Conservation (phyloP, 2,797 vertebrate species). For the Cryptoprocta ferox region DNA sequence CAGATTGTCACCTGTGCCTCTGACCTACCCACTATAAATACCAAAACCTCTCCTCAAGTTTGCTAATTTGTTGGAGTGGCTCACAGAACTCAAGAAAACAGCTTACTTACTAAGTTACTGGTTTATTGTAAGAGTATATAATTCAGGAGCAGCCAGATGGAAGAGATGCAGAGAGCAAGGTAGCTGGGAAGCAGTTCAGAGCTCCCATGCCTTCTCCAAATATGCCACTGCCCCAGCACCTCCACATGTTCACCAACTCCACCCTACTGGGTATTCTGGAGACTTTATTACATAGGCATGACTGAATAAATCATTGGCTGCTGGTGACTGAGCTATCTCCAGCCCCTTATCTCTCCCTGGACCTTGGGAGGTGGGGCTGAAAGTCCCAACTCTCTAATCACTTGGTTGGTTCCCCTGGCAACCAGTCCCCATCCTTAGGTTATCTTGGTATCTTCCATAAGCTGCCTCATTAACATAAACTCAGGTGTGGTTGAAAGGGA, state of each 20-base stretch:
- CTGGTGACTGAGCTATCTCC: neutral
- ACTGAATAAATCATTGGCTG: neutral
- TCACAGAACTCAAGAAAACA: neutral
- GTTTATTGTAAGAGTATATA: neutral
- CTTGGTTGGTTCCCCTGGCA: neutral
- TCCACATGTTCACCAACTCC: neutral
- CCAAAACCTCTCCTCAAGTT: neutral
- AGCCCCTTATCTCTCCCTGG: neutral
- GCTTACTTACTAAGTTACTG: neutral
- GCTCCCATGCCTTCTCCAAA: neutral
- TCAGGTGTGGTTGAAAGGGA: neutral
- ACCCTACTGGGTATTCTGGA: neutral
- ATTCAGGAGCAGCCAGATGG: neutral
- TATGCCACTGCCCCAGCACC: neutral
- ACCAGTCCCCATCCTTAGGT: neutral
- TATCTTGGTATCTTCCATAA: neutral
- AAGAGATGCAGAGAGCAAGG: neutral
- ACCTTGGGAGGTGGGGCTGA: neutral
- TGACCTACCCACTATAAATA: neutral
- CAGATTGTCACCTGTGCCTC: neutral
- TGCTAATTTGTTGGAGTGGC: neutral
- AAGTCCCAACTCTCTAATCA: neutral
- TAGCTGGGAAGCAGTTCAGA: neutral
- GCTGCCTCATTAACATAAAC: neutral
- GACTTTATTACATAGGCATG: neutral